A percentile compares a stretch with the other conserved stretches of the same genome.
These are phyloP conservation scores for Lerema accius DNA, from an alignment of 1,140 invertebrate genomes.

Conservation along the genomic window DNA sequence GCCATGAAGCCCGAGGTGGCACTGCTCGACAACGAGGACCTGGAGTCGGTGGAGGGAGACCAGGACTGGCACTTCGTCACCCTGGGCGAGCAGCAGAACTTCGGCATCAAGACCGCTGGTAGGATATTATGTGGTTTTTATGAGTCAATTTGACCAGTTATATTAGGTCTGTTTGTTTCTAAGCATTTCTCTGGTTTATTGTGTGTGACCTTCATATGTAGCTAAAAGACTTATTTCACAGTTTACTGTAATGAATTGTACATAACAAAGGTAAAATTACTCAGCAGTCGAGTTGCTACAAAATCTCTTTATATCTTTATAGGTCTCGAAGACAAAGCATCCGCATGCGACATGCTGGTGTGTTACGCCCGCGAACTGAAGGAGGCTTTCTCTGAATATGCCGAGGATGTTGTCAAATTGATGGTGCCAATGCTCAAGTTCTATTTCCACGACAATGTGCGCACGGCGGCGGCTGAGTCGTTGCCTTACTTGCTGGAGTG, in stretches of 20 bases:
- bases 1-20: slow-evolving; percentile 98
- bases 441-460: slow-evolving; percentile 98
- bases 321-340: slow-evolving; percentile 99
- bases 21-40: slow-evolving; percentile 96
- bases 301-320: slow-evolving; percentile 33
- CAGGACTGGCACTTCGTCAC: slow-evolving; percentile 99
- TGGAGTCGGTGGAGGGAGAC: slow-evolving; percentile 94
- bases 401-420: slow-evolving; percentile 94
- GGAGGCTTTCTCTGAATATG: slow-evolving; percentile 97
- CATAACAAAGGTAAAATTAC: too few relatives aligned
- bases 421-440: slow-evolving; percentile 99
- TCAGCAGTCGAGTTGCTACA: too few relatives aligned
- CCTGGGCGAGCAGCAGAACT: slow-evolving; percentile 97
- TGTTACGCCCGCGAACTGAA: slow-evolving; percentile 99
- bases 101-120: slow-evolving; percentile 94
- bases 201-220: too few relatives aligned
- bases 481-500: slow-evolving; percentile 97
- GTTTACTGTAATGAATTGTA: too few relatives aligned
- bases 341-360: slow-evolving; percentile 99
- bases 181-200: too few relatives aligned
- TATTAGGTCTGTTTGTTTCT: too few relatives aligned
- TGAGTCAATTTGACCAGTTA: too few relatives aligned
- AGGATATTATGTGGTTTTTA: slow-evolving; percentile 31
- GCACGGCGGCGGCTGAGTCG: slow-evolving; percentile 96
- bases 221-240: too few relatives aligned